Evolutionary conservation across 2,888 invertebrate species (phyloP).

Genomic region (Cephus runcator): DNA sequence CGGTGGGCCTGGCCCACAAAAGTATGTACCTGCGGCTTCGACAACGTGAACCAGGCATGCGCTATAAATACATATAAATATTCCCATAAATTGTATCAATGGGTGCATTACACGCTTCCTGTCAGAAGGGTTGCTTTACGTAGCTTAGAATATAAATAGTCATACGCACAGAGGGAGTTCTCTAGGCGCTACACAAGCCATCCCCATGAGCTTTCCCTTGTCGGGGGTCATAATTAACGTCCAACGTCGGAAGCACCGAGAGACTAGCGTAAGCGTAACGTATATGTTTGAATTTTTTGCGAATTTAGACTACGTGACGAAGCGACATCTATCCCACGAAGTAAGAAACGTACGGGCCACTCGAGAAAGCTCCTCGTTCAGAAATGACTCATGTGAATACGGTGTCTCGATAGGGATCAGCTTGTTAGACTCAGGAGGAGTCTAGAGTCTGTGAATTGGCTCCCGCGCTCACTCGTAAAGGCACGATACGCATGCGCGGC

Average conservation of each 20-base stretch:
- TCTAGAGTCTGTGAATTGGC: conserved; percentile 35
- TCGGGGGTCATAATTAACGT: neutral
- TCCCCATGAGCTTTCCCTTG: neutral
- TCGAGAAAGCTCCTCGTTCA: conserved; percentile 16
- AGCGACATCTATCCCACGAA: neutral
- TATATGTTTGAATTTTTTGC: neutral
- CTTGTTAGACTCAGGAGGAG: conserved; percentile 56
- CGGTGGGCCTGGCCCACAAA: conserved; percentile 31
- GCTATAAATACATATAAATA: conserved; percentile 54
- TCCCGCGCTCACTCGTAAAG: neutral
- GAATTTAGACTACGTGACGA: neutral
- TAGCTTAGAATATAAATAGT: neutral
- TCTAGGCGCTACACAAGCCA: neutral
- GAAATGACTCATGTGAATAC: conserved; percentile 55
- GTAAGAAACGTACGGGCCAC: neutral
- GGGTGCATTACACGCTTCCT: conserved; percentile 43
- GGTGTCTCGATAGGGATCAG: conserved; percentile 57
- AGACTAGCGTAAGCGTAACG: neutral
- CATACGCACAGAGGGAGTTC: neutral
- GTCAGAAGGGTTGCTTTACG: neutral
- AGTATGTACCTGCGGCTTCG: conserved; percentile 24
- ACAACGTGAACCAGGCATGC: conserved; percentile 26
- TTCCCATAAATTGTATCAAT: conserved; percentile 51
- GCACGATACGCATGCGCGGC: neutral
- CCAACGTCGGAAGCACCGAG: neutral